Percentiles rank a stretch among this genome's conserved stretches.
Conservation (phyloP, 2,113 vertebrate genomes). For the Myanophis thanlyinensis region DNA sequence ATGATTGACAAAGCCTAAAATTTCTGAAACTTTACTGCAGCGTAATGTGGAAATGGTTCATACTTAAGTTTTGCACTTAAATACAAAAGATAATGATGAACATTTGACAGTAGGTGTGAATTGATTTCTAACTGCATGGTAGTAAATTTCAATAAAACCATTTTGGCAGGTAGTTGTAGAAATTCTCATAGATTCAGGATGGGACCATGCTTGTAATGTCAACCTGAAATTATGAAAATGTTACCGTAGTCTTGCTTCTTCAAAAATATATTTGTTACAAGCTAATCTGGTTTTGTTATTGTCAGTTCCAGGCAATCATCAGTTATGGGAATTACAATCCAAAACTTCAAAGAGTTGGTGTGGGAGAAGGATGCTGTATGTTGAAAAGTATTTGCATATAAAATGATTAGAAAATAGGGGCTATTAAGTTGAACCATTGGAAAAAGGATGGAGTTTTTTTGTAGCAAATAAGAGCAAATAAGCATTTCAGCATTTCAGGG, state of each 20-base stretch:
- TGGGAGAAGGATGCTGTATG: background rate
- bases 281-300: background rate
- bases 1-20: background rate
- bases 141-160: background rate
- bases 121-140: background rate
- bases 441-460: background rate
- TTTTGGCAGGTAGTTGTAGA: background rate
- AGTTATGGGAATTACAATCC: background rate
- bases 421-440: background rate
- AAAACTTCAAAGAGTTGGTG: background rate
- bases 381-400: background rate
- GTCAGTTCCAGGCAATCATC: background rate
- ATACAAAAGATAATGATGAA: background rate
- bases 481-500: background rate
- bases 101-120: background rate
- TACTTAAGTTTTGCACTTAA: background rate
- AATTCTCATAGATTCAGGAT: background rate
- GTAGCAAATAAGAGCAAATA: background rate
- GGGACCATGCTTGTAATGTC: background rate
- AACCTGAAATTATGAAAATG: background rate
- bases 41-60: background rate
- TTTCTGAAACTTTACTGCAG: background rate
- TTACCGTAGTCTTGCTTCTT: background rate
- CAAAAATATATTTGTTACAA: background rate
- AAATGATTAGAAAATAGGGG: background rate